Evolutionary conservation across 2,113 vertebrate species (phyloP), one percentile per base, ranked within the genome.

Genomic region (Pheucticus melanocephalus): DNA sequence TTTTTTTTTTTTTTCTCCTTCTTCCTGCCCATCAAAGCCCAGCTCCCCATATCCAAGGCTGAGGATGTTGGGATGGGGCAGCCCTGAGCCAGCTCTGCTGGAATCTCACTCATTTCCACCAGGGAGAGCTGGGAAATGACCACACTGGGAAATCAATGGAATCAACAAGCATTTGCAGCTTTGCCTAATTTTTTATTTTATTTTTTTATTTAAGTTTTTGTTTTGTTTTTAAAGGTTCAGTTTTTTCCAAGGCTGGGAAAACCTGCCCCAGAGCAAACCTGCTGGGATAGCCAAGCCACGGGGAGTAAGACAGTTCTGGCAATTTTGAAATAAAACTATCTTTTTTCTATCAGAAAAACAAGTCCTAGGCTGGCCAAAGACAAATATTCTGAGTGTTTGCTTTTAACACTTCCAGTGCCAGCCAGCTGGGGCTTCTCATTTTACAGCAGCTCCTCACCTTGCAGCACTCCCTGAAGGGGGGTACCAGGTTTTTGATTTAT

Each of bases 21-120:
- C 70, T 90, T 96, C 94, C 93, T 94, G 92, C 61, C 77, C 89
- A 30, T 81, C 50, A 53, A 39, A 85, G 54, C 59, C 76, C 79
- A 68, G 87, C 50, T 86, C 35, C 39, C 39, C 2, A 0, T 19
- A 27, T 18, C 70, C 90, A 61, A 54, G 45, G 60, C 1, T 83
- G 18, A 82, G 73, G 77, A 5, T 77, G 53, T 13, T 19, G 79
- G 63, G 31, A 75, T 7, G 1, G 57, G 57, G 13, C 33, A 94
- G 80, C 66, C 64, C 65, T 0, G 42, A 81, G 73, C 31, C 42
- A 75, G 68, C 22, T 82, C 79, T 1, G 80, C 12, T 40, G 71
- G 80, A 86, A 86, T 71, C 60, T 86, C 1, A 2, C 68, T 92
- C 60, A 28, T 21, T 92, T 56, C 68, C 73, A 68, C 65, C 28